Percentiles rank a stretch among this genome's conserved stretches.
phyloP scores from a whole-genome alignment of 2,797 vertebrate species.

The Nasua narica region DNA sequence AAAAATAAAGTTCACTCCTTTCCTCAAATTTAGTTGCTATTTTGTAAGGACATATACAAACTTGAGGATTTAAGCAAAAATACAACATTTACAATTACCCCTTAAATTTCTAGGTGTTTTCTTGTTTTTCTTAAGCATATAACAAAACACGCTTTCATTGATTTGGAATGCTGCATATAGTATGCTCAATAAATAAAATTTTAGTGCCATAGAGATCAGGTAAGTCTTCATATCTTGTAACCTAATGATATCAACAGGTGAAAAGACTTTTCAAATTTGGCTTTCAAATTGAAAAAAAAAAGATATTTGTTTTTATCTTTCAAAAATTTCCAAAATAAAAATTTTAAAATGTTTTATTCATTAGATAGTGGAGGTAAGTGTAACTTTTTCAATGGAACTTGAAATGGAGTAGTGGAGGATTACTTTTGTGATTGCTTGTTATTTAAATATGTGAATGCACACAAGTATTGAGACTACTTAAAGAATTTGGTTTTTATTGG shows the following conservation, averaged over 20 bases:
- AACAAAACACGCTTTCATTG: not conserved
- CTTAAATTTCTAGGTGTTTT: not conserved
- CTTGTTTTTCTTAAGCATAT: not conserved
- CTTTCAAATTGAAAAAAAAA: not conserved
- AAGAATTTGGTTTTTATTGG: not conserved
- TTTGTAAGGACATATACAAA: not conserved
- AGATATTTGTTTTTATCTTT: not conserved
- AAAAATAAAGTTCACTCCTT: not conserved
- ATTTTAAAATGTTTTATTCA: not conserved
- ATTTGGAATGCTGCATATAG: not conserved
- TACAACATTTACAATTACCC: not conserved
- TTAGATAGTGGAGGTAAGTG: not conserved
- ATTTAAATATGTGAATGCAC: not conserved
- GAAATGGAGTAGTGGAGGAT: not conserved
- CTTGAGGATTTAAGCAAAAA: not conserved
- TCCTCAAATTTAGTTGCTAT: not conserved
- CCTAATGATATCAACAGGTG: not conserved
- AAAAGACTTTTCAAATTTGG: not conserved
- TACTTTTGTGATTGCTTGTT: not conserved
- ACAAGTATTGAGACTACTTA: not conserved
- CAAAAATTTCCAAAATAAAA: not conserved
- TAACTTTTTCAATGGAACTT: not conserved
- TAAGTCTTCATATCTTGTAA: not conserved
- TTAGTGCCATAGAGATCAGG: not conserved
- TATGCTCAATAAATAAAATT: not conserved